Base-by-base conservation (phyloP, 2,888 invertebrate genomes). In the Plebejus melissa region DNA sequence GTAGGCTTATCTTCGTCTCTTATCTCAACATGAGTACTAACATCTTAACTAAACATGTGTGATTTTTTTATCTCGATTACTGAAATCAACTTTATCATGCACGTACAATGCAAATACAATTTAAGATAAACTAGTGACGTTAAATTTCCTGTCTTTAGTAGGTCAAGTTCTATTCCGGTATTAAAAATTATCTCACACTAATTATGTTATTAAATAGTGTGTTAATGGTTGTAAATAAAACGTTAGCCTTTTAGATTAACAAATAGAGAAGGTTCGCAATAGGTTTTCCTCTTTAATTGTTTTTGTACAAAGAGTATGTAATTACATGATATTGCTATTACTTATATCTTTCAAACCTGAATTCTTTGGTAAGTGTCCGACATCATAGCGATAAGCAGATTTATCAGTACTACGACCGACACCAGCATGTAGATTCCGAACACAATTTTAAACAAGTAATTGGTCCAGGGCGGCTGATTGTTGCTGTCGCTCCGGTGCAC, bases 321-420 rank as follows among this genome's bases (percentile, higher is more conserved):
- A 9, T 16, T 69, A 38, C 41, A 70, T 9, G 46, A 9, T 70
- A 41, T 46, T n/a, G 11, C 2, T 58, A 57, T 5, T 50, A 32
- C 32, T 54, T 28, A 72, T 28, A 28, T 72, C 50, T 28, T 54
- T 32, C 72, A 72, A 72, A 97, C 98, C 96, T 99, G 98, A 88
- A 99, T 99, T 88, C 98, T 95, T 91, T 99, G 99, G 93, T 99
- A 99, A 78, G 99, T 99, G 95, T 99, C 99, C 88, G 99, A 99
- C 99, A 99, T 99, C 99, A 99, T 99, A 95, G 99, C 99, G 95
- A 99, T 99, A 89, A 99, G 97, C 82, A 99, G 96, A 94, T 99
- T 99, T 94, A 99, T 99, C 84, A 99, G 96, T 84, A 99, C 99
- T 88, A 99, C 98, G 86, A 99, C 98, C 80, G 99, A 99, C 85